Percentiles rank a stretch among this genome's conserved stretches.
These are phyloP conservation scores for Catocala sponsa DNA, from an alignment of 2,888 invertebrate genomes.

Conservation along the genomic window DNA sequence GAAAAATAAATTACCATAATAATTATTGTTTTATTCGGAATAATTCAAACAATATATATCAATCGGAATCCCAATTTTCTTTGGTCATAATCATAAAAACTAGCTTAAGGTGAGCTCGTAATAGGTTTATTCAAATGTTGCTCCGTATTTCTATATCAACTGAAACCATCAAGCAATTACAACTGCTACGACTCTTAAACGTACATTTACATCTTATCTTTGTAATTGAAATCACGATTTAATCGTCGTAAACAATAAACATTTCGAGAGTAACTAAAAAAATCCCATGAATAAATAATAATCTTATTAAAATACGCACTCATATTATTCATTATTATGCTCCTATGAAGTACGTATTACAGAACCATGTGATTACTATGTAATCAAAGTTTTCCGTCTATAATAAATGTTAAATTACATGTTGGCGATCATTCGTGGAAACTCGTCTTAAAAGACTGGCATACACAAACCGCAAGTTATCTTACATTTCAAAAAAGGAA, in stretches of 20 bases:
- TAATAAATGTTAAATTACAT: conserved; percentile 73
- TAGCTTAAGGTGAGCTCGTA: conserved; percentile 28
- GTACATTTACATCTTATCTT: conserved; percentile 70
- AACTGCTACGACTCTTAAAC: conserved; percentile 55
- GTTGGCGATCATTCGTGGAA: conserved; percentile 54
- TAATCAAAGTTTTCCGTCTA: conserved; percentile 67
- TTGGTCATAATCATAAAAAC: conserved; percentile 24
- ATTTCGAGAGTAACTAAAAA: conserved; percentile 58
- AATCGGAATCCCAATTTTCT: conserved; percentile 8
- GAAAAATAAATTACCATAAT: no score
- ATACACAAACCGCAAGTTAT: conserved; percentile 58
- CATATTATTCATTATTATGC: conserved; percentile 51
- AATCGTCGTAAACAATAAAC: conserved; percentile 58
- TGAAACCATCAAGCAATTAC: conserved; percentile 45
- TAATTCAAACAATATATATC: no score
- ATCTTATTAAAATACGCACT: conserved; percentile 64
- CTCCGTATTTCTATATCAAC: conserved; percentile 39
- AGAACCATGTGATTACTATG: conserved; percentile 53
- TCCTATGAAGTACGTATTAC: conserved; percentile 55
- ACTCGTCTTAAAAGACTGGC: conserved; percentile 56
- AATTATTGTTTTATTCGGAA: no score
- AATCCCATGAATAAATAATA: conserved; percentile 79
- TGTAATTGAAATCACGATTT: conserved; percentile 81
- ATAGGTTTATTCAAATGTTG: conserved; percentile 43
- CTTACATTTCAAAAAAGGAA: conserved; percentile 63